Evolutionary conservation across 1,140 invertebrate genomes (phyloP).

Genomic region (Penaeus japonicus): DNA sequence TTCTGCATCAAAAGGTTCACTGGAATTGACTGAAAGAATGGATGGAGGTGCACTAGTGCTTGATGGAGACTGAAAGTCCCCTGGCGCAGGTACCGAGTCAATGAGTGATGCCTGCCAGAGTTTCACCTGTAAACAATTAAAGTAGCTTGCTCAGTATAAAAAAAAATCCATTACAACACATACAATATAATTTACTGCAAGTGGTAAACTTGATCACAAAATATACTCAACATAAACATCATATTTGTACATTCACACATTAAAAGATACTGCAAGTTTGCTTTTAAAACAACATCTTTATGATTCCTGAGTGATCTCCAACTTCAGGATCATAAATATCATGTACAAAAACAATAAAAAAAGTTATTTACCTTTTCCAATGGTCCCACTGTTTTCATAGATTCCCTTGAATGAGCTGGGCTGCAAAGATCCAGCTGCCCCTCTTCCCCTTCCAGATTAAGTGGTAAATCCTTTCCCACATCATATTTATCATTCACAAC

Average conservation of each 20-base stretch:
- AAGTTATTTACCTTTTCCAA: constrained; percentile 21
- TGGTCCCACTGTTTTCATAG: constrained; percentile 34
- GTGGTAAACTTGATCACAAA: background rate
- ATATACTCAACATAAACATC: too few species aligned
- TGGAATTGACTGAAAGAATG: constrained; percentile 19
- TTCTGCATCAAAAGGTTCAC: background rate
- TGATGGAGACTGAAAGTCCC: background rate
- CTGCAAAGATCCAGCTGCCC: background rate
- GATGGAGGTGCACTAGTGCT: background rate
- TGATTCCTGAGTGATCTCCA: too few species aligned
- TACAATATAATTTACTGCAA: background rate
- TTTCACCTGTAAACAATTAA: constrained; percentile 20
- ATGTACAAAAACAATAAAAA: background rate
- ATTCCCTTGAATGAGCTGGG: constrained; percentile 23
- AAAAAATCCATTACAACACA: background rate
- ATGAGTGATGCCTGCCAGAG: constrained; percentile 41
- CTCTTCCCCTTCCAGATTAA: too few species aligned
- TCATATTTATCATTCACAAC: too few species aligned
- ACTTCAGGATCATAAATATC: background rate
- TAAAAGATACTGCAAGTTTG: too few species aligned
- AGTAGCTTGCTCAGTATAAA: background rate
- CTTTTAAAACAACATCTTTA: too few species aligned
- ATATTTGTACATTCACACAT: too few species aligned
- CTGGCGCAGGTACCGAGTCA: background rate
- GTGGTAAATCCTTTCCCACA: too few species aligned